Percentiles rank a stretch among this genome's conserved stretches.
These are phyloP conservation scores for Blastomussa wellsi DNA, from an alignment of 92 coral and sea anemone species.

Conservation along the genomic window DNA sequence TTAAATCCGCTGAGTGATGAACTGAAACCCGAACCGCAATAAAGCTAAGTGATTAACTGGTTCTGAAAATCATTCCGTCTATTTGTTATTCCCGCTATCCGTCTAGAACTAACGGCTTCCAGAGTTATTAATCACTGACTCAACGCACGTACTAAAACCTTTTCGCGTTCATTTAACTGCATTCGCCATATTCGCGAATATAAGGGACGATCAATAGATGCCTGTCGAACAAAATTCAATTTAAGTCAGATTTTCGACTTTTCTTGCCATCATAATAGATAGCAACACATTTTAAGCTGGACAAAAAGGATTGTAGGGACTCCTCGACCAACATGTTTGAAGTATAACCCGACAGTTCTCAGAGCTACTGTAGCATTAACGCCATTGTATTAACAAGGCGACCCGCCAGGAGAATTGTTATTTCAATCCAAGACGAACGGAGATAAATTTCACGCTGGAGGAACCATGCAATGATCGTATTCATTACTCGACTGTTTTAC, in stretches of 20 bases:
- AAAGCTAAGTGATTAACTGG: not conserved
- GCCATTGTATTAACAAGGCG: not conserved
- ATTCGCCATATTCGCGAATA: not conserved
- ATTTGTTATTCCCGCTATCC: not conserved
- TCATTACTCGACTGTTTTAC: not conserved
- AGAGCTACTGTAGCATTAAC: not conserved
- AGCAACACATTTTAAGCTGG: not conserved
- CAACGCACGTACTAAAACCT: not conserved
- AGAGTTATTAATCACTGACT: not conserved
- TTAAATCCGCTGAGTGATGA: not conserved
- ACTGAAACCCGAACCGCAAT: not conserved
- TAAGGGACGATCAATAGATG: not conserved
- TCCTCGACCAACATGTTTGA: too few relatives aligned
- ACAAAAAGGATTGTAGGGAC: too few relatives aligned
- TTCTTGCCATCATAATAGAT: too few relatives aligned
- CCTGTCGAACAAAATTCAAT: not conserved
- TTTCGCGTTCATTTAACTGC: not conserved
- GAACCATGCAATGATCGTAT: not conserved
- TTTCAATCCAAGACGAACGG: not conserved
- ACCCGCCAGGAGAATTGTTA: not conserved
- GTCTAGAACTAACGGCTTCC: constrained; percentile 6
- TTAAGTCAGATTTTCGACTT: not conserved
- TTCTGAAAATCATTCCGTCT: not conserved
- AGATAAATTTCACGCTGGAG: not conserved
- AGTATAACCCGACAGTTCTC: too few relatives aligned